A percentile compares a stretch with the other conserved stretches of the same genome.
Evolutionary conservation across 2,888 invertebrate genomes (phyloP).

Genomic region (Microchrysa polita): DNA sequence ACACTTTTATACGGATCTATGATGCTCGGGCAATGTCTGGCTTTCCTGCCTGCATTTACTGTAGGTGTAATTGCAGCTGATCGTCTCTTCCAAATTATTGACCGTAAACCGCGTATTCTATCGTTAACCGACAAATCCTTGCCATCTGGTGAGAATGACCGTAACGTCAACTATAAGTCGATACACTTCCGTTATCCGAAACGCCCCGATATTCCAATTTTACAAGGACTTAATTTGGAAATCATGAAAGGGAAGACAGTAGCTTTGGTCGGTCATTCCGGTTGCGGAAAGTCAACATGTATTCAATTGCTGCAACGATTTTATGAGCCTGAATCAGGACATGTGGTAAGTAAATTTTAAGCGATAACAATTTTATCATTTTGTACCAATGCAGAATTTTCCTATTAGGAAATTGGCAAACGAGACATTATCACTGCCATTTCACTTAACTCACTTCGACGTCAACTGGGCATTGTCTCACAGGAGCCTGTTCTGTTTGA

Average conservation of each 20-base stretch:
- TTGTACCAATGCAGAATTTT: no score
- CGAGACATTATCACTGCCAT: slow-evolving; percentile 69
- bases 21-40: slow-evolving; percentile 79
- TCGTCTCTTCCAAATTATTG: slow-evolving; percentile 72
- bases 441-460: slow-evolving; percentile 71
- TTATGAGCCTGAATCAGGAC: slow-evolving; percentile 77
- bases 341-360: slow-evolving; percentile 65
- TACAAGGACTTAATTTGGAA: slow-evolving; percentile 74
- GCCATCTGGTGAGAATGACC: slow-evolving; percentile 48
- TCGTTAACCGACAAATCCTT: slow-evolving; percentile 60
- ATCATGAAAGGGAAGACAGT: slow-evolving; percentile 76
- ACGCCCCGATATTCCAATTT: slow-evolving; percentile 75
- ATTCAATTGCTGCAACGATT: slow-evolving; percentile 81
- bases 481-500: slow-evolving; percentile 93
- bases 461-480: slow-evolving; percentile 85
- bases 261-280: slow-evolving; percentile 78
- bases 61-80: slow-evolving; percentile 75
- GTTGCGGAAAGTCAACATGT: slow-evolving; percentile 84
- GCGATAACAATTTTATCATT: background rate
- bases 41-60: slow-evolving; percentile 80
- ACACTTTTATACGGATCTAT: slow-evolving; percentile 78
- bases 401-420: slow-evolving; percentile 64
- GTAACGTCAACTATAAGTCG: slow-evolving; percentile 67
- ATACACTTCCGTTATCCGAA: slow-evolving; percentile 84
- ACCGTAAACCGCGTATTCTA: slow-evolving; percentile 68